Conservation (phyloP, 2,888 invertebrate genomes). For the Meteorus colon region DNA sequence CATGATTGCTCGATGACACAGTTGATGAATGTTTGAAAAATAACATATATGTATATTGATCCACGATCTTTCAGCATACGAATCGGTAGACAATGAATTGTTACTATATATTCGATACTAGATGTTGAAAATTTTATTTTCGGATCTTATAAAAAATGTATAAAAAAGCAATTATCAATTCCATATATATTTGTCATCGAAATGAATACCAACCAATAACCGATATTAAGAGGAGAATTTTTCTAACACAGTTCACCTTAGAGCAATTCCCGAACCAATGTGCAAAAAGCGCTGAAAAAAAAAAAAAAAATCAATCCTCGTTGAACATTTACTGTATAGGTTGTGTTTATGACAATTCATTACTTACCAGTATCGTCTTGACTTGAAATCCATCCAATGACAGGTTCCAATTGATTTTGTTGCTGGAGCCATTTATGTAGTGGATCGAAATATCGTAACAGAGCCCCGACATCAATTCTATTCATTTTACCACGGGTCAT, state of each 20-base stretch:
- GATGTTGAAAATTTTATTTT: constrained; percentile 16
- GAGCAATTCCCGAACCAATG: constrained; percentile 65
- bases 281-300: constrained; percentile 66
- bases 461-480: constrained; percentile 83
- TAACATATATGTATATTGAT: neutral
- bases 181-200: neutral
- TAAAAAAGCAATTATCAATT: neutral
- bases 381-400: constrained; percentile 85
- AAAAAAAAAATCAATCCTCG: constrained; percentile 48
- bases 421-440: constrained; percentile 85
- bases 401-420: constrained; percentile 82
- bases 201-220: neutral
- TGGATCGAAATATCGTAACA: constrained; percentile 89
- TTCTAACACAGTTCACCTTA: neutral
- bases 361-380: constrained; percentile 78
- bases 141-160: constrained; percentile 9
- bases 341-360: neutral
- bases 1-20: too few species aligned
- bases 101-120: constrained; percentile 9
- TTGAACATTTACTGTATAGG: constrained; percentile 52
- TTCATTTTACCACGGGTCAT: constrained; percentile 83
- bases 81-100: constrained; percentile 13
- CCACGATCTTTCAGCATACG: neutral
- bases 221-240: neutral
- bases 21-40: neutral